Percentiles rank a stretch among this genome's conserved stretches.
phyloP scores from a whole-genome alignment of 2,888 invertebrate species.

The Eucera pruinosa region DNA sequence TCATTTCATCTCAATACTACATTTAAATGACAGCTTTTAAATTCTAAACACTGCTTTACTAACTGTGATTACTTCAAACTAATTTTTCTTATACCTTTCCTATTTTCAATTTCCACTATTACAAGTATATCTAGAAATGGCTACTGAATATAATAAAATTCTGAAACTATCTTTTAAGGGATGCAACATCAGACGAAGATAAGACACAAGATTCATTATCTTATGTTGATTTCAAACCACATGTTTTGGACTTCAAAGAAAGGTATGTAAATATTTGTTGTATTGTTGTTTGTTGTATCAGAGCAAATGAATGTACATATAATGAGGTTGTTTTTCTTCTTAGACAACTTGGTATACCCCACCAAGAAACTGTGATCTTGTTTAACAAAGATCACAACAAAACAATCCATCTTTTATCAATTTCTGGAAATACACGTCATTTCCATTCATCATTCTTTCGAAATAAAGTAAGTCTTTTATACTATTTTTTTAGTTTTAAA shows the following conservation, averaged over 20 bases:
- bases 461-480: constrained; percentile 90
- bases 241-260: constrained; percentile 89
- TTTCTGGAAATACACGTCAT: constrained; percentile 96
- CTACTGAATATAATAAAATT: constrained; percentile 34
- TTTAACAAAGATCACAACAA: constrained; percentile 94
- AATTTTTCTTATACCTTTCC: constrained; percentile 73
- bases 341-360: constrained; percentile 94
- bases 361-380: constrained; percentile 93
- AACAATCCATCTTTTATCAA: constrained; percentile 95
- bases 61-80: constrained; percentile 62
- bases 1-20: constrained; percentile 36
- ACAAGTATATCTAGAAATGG: constrained; percentile 56
- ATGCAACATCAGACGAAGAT: constrained; percentile 74
- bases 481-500: not conserved
- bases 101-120: constrained; percentile 73
- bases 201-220: constrained; percentile 82
- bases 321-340: constrained; percentile 23
- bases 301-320: constrained; percentile 12
- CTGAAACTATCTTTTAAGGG: constrained; percentile 70
- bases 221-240: constrained; percentile 88
- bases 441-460: constrained; percentile 99
- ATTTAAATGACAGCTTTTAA: constrained; percentile 23
- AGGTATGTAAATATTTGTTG: constrained; percentile 85
- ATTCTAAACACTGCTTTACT: constrained; percentile 60
- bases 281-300: constrained; percentile 9